Conservation (phyloP, 2,888 invertebrate genomes). For the Rotaria socialis region DNA sequence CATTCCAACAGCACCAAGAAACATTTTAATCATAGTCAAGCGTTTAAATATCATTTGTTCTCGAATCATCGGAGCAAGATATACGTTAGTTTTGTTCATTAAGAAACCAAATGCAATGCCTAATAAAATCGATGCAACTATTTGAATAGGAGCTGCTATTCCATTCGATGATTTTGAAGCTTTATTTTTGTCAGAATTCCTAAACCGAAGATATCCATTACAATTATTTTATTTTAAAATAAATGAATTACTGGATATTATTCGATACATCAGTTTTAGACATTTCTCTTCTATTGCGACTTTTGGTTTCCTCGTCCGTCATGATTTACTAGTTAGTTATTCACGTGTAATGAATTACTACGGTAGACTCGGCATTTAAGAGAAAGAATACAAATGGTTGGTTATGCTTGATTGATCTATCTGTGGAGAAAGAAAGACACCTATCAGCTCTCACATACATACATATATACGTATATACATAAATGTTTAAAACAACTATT, state of each 20-base stretch:
- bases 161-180: neutral
- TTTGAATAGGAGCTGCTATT: neutral
- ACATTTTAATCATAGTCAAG: neutral
- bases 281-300: neutral
- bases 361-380: neutral
- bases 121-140: neutral
- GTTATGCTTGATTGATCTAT: neutral
- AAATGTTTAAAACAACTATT: too few relatives aligned
- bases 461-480: too few relatives aligned
- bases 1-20: neutral
- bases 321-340: neutral
- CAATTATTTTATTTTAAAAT: neutral
- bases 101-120: neutral
- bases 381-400: neutral
- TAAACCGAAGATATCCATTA: neutral
- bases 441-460: too few relatives aligned
- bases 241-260: neutral
- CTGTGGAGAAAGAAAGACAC: neutral
- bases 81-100: neutral
- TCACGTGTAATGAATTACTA: neutral
- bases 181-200: neutral
- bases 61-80: neutral
- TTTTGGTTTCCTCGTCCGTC: neutral
- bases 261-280: neutral
- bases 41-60: neutral